Conservation (phyloP, 1,140 invertebrate genomes). For the Bombus turneri region DNA sequence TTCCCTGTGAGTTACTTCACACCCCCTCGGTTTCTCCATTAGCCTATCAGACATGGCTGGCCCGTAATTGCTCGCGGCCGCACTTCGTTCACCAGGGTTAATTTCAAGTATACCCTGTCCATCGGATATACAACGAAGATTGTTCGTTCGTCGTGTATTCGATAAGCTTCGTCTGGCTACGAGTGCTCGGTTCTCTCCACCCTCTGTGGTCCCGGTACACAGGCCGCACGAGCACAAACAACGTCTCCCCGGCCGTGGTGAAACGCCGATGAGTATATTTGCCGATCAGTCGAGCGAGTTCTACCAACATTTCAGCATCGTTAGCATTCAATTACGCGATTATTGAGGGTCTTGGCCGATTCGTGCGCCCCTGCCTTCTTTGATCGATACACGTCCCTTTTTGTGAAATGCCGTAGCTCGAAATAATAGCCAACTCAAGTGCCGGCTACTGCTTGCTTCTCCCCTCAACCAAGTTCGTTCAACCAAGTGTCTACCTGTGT, state of each 20-base stretch:
- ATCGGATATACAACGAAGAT: constrained; percentile 37
- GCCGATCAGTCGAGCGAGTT: constrained; percentile 68
- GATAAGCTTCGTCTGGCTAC: constrained; percentile 55
- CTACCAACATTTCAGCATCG: constrained; percentile 71
- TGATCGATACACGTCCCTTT: constrained; percentile 40
- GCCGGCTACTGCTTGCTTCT: not conserved
- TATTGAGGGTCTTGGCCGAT: constrained; percentile 63
- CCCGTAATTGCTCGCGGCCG: constrained; percentile 28
- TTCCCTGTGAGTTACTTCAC: not conserved
- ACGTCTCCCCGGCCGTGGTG: constrained; percentile 32
- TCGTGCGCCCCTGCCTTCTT: constrained; percentile 14
- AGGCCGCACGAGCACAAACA: constrained; percentile 62
- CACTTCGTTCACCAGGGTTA: constrained; percentile 35
- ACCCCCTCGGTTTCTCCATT: not conserved
- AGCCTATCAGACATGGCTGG: constrained; percentile 3
- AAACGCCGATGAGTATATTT: constrained; percentile 70
- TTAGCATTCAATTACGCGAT: constrained; percentile 75
- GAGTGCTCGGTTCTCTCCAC: constrained; percentile 7
- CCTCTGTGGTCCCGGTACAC: constrained; percentile 36
- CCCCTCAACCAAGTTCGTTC: not conserved
- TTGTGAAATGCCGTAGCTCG: not conserved
- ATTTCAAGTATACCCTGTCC: constrained; percentile 30
- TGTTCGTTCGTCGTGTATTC: constrained; percentile 56
- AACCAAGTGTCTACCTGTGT: not conserved
- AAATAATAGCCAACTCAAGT: not conserved